Percentiles rank a stretch among this genome's conserved stretches.
Conservation (phyloP, 2,888 invertebrate species). For the Synanthedon tipuliformis region DNA sequence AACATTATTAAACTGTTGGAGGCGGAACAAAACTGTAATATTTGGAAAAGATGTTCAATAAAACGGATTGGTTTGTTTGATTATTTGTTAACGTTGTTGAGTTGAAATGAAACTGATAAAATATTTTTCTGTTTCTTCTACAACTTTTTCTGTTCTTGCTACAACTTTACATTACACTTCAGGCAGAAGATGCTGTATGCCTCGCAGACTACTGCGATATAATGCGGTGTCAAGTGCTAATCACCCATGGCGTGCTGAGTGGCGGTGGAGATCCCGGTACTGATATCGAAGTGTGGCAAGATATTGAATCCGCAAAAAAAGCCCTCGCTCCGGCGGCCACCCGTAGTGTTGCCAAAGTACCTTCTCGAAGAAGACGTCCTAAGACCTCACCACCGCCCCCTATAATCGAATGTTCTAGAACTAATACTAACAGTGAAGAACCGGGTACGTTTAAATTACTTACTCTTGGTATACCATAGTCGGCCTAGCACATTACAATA, state of each 20-base stretch:
- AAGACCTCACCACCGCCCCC: slow-evolving; percentile 15
- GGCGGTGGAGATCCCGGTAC: slow-evolving; percentile 77
- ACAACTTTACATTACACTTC: slow-evolving; percentile 6
- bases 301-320: slow-evolving; percentile 76
- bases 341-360: slow-evolving; percentile 60
- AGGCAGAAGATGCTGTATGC: slow-evolving; percentile 94
- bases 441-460: slow-evolving; percentile 15
- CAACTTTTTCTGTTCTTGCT: neutral
- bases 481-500: too few species aligned
- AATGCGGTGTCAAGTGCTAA: slow-evolving; percentile 91
- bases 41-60: too few species aligned
- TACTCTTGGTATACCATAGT: too few species aligned
- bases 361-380: slow-evolving; percentile 27
- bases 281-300: slow-evolving; percentile 87
- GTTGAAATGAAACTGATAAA: too few species aligned
- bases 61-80: too few species aligned
- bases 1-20: too few species aligned
- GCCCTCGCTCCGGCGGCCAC: slow-evolving; percentile 71
- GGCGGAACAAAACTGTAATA: too few species aligned
- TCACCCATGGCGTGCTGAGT: slow-evolving; percentile 78
- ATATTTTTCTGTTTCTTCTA: neutral
- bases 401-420: slow-evolving; percentile 43
- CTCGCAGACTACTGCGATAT: slow-evolving; percentile 96
- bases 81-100: too few species aligned
- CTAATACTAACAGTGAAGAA: slow-evolving; percentile 28